These are phyloP conservation scores for Heliconius charithonia DNA, from an alignment of 2,888 invertebrate species.

Conservation along the genomic window DNA sequence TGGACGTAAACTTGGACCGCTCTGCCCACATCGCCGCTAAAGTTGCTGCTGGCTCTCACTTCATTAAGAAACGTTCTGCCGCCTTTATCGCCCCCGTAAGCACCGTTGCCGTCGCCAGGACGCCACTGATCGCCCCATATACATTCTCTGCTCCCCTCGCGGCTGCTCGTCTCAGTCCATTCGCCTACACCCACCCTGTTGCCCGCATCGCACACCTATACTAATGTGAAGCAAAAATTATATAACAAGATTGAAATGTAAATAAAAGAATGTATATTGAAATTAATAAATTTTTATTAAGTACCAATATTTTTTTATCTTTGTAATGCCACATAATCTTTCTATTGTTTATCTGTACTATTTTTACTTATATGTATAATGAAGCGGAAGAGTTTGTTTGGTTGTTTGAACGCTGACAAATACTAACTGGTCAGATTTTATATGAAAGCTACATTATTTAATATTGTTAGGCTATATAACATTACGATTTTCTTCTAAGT, in stretches of 20 bases:
- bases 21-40: constrained; percentile 71
- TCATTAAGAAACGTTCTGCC: constrained; percentile 60
- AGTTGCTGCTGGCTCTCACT: constrained; percentile 60
- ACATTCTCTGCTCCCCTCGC: constrained; percentile 39
- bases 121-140: constrained; percentile 49
- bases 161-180: constrained; percentile 22
- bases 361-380: too few relatives aligned
- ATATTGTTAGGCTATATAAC: too few relatives aligned
- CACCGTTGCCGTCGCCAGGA: constrained; percentile 44
- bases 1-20: constrained; percentile 76
- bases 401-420: too few relatives aligned
- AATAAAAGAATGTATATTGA: background rate
- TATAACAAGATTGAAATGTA: background rate
- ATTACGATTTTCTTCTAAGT: too few relatives aligned
- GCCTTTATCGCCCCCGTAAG: constrained; percentile 43
- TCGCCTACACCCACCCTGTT: constrained; percentile 39
- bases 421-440: too few relatives aligned
- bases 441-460: too few relatives aligned
- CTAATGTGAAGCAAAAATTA: constrained; percentile 49
- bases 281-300: background rate
- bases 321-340: background rate
- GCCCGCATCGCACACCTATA: constrained; percentile 56
- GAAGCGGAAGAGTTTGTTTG: too few relatives aligned
- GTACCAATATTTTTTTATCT: background rate
- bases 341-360: too few relatives aligned